Conservation (phyloP, 2,113 vertebrate genomes). For the Python bivittatus region DNA sequence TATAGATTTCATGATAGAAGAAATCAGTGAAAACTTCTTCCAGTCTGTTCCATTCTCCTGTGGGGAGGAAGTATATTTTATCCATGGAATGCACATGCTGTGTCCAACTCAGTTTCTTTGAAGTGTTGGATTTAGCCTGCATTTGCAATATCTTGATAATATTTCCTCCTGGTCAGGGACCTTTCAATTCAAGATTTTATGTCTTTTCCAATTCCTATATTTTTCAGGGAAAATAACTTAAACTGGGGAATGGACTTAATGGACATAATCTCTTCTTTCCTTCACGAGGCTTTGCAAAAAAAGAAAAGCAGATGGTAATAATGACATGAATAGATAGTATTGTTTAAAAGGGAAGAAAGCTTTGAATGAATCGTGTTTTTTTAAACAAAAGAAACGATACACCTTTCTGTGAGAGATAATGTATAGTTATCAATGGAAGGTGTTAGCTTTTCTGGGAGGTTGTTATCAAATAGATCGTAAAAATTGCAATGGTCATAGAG, state of each 20-base stretch:
- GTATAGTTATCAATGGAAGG: background rate
- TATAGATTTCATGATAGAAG: background rate
- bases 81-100: background rate
- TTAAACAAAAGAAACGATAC: background rate
- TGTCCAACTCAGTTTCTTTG: background rate
- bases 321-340: background rate
- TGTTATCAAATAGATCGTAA: conserved; percentile 24
- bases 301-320: background rate
- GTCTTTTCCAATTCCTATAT: background rate
- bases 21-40: background rate
- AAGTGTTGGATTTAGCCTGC: background rate
- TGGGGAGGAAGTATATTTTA: background rate
- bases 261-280: background rate
- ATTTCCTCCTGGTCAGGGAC: background rate
- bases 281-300: background rate
- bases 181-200: background rate
- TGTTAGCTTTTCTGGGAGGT: conserved; percentile 24
- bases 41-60: background rate
- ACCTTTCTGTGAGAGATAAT: conserved; percentile 2
- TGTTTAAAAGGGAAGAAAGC: background rate
- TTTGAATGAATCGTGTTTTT: conserved; percentile 11
- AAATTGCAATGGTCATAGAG: conserved; percentile 19
- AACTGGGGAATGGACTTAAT: background rate
- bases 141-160: background rate
- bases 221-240: background rate